Base-by-base conservation (phyloP, 2,113 vertebrate species). In the Pionites leucogaster region DNA sequence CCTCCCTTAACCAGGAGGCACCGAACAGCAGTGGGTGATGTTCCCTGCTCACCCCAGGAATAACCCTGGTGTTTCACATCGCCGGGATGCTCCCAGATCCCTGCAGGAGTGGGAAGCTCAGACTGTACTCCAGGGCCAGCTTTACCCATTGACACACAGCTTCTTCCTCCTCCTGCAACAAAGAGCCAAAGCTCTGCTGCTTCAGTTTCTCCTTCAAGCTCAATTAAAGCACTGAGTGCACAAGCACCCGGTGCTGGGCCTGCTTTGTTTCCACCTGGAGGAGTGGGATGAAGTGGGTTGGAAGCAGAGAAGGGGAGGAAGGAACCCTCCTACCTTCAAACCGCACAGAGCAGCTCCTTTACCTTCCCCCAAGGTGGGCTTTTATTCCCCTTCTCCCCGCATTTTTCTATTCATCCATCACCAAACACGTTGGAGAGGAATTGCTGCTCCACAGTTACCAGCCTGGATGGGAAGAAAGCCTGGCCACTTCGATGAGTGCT, bases 381-480 rank as follows among this genome's bases (percentile, higher is more conserved):
- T 60, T 82, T 39, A 25, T 10, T 5, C 2, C 4, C 15, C 11
- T 10, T 17, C 33, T 2, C 27, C 33, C 69, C 39, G 16, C 20
- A 4, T 1, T 42, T 80, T 59, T n/a, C 72, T 57, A 17, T 82
- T 69, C 44, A 50, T 41, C 17, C 47, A 0, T 55, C 76, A 17
- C 27, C 2, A 2, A 16, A 11, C 53, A 6, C 62, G 46, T 25
- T 1, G 31, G 64, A 57, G 63, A 79, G 80, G 62, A 68, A 65
- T 95, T 90, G 82, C 92, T 84, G 15, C 95, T 83, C 88, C 64
- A 2, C 90, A 90, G 75, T 95, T 86, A 46, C 41, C 77, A 72
- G 12, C 46, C 62, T 6, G 3, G 4, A 39, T 23, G 41, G 55
- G 76, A 90, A 82, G 91, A 93, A 96, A 93, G 79, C 76, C 88